A percentile compares a stretch with the other conserved stretches of the same genome.
Conservation (phyloP, 2,113 vertebrate genomes). For the Etheostoma spectabile region DNA sequence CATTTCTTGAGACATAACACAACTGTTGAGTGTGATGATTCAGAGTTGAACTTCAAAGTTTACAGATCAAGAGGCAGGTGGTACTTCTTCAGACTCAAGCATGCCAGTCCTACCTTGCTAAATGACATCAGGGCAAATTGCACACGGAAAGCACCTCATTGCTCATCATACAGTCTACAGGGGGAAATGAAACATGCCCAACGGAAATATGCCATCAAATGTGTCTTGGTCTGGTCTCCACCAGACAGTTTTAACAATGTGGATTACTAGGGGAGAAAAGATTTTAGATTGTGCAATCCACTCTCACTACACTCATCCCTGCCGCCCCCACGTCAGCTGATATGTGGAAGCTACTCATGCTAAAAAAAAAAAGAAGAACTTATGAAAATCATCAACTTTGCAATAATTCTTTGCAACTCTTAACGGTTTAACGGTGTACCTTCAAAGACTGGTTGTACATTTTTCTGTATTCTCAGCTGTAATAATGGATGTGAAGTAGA, state of each 20-base stretch:
- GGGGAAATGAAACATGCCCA: neutral
- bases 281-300: slow-evolving; percentile 59
- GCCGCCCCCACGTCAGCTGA: slow-evolving; percentile 50
- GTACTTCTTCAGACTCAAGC: neutral
- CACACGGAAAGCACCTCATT: neutral
- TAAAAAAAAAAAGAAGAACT: slow-evolving; percentile 34
- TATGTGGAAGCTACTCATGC: slow-evolving; percentile 37
- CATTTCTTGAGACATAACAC: neutral
- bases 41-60: neutral
- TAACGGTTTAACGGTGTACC: neutral
- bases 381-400: slow-evolving; percentile 9
- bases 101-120: neutral
- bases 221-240: slow-evolving; percentile 15
- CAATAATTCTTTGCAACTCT: slow-evolving; percentile 15
- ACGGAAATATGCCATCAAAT: slow-evolving; percentile 9
- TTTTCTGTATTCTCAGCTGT: slow-evolving; percentile 4
- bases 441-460: slow-evolving; percentile 1
- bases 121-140: slow-evolving; percentile 36
- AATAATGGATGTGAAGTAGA: slow-evolving; percentile 48
- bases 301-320: slow-evolving; percentile 16
- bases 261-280: slow-evolving; percentile 15
- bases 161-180: neutral
- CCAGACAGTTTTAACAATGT: slow-evolving; percentile 32
- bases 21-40: neutral
- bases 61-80: slow-evolving; percentile 19